A percentile compares a stretch with the other conserved stretches of the same genome.
Evolutionary conservation across 2,113 vertebrate genomes (phyloP).

Genomic region (Percopsis transmontana): DNA sequence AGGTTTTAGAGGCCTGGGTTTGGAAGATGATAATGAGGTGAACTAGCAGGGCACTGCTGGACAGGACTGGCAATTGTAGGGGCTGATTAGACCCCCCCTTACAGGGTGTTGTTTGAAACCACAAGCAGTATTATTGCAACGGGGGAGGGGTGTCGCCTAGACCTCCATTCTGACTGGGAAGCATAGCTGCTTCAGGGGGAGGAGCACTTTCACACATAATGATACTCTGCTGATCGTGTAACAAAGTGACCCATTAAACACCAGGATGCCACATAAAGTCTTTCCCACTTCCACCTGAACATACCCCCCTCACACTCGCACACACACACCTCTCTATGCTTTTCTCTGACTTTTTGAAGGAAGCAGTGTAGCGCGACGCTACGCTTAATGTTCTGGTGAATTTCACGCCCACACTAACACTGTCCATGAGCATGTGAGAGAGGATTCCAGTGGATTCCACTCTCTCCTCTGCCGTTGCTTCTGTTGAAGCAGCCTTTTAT

Average conservation of each 20-base stretch:
- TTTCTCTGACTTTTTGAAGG: slow-evolving; percentile 31
- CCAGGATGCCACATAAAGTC: slow-evolving; percentile 73
- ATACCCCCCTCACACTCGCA: slow-evolving; percentile 17
- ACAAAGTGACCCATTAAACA: slow-evolving; percentile 75
- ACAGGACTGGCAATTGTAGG: slow-evolving; percentile 51
- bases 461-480: slow-evolving; percentile 35
- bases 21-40: slow-evolving; percentile 51
- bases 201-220: slow-evolving; percentile 67
- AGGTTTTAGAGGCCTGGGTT: slow-evolving; percentile 29
- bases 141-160: slow-evolving; percentile 57
- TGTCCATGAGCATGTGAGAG: slow-evolving; percentile 51
- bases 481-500: slow-evolving; percentile 32
- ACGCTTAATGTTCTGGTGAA: slow-evolving; percentile 58
- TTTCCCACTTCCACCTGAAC: slow-evolving; percentile 45
- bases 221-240: slow-evolving; percentile 78
- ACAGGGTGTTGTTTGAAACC: slow-evolving; percentile 74
- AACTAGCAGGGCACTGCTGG: slow-evolving; percentile 53
- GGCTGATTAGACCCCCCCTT: slow-evolving; percentile 67
- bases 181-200: slow-evolving; percentile 37
- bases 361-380: slow-evolving; percentile 54
- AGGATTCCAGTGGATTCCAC: slow-evolving; percentile 28
- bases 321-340: slow-evolving; percentile 2
- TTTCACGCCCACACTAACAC: slow-evolving; percentile 65
- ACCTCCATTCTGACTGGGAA: slow-evolving; percentile 57
- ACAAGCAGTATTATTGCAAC: slow-evolving; percentile 64